Evolutionary conservation across 2,113 vertebrate species (phyloP).

Genomic region (Lasiurus cinereus): DNA sequence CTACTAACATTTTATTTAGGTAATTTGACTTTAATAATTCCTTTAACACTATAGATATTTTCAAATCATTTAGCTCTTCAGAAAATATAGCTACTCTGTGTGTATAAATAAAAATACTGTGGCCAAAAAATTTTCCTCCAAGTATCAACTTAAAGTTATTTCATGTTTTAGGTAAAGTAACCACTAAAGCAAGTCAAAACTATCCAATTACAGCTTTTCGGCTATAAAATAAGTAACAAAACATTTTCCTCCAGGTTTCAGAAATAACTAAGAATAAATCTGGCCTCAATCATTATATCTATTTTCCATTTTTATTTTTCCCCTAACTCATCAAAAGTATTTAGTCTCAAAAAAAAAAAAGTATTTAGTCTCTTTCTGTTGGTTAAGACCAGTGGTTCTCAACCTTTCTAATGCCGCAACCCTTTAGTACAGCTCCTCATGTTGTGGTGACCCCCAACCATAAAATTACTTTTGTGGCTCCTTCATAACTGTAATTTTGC

Average conservation of each 20-base stretch:
- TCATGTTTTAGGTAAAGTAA: constrained; percentile 53
- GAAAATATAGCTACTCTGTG: background rate
- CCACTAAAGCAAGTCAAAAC: constrained; percentile 36
- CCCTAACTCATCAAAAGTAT: constrained; percentile 56
- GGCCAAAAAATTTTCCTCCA: background rate
- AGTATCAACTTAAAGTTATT: constrained; percentile 29
- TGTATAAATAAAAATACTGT: background rate
- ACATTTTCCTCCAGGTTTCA: background rate
- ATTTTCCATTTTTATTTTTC: constrained; percentile 28
- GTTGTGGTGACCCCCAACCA: too few relatives aligned
- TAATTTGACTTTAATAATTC: constrained; percentile 15
- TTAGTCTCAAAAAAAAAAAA: background rate
- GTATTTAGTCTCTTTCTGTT: constrained; percentile 48
- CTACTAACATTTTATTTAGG: background rate
- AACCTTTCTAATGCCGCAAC: too few relatives aligned
- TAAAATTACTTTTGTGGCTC: too few relatives aligned
- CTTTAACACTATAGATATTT: background rate
- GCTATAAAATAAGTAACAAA: constrained; percentile 50
- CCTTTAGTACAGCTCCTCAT: too few relatives aligned
- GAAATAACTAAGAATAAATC: constrained; percentile 48
- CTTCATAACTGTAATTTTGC: too few relatives aligned
- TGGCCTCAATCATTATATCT: background rate
- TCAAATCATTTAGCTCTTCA: background rate
- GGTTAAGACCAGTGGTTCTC: background rate
- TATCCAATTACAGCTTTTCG: background rate